Base-by-base conservation (phyloP, 2,797 vertebrate species). In the Aulostomus chinensis region DNA sequence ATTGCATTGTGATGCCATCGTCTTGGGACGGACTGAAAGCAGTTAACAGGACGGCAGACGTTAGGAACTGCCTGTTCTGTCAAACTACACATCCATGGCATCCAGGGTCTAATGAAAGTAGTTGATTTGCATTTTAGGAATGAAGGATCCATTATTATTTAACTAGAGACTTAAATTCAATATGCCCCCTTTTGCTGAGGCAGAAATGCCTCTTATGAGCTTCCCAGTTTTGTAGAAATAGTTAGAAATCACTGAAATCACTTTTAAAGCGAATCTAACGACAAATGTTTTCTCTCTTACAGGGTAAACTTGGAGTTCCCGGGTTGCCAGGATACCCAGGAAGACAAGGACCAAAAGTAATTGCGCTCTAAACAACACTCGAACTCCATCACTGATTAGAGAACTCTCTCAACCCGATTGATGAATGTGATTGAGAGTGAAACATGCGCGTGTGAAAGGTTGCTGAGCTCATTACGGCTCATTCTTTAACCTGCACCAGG, bases 301-400 rank as follows among this genome's bases (percentile, higher is more conserved):
- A 98, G 97, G 97, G 97, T 47, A 99, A 99, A 69, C 96, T 99
- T 0, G 97, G 97, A 4, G 96, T 99, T 54, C 96, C 97, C 0
- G 97, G 97, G 28, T 80, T 99, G 62, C 97, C 97, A 0, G 97
- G 97, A 34, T 99, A 99, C 62, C 97, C 97, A 1, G 97, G 97
- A 89, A 92, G 97, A 86, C 95, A 96, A 87, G 97, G 97, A 33
- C 95, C 94, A 4, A 99, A 99, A 94, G 97, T 95, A 92, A 72
- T 11, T 56, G 8, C 2, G 6, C 9, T 2, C 48, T 21, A 2
- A 48, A 20, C 8, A 7, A 2, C 11, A 9, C 14, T n/a, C n/a
- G n/a, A n/a, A n/a, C n/a, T n/a, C n/a, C n/a, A n/a, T n/a, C n/a
- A n/a, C n/a, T n/a, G n/a, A n/a, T n/a, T n/a, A n/a, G n/a, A n/a